phyloP scores from a whole-genome alignment of 35 echinoderm and acorn worm species.

The Holothuria glaberrima region DNA sequence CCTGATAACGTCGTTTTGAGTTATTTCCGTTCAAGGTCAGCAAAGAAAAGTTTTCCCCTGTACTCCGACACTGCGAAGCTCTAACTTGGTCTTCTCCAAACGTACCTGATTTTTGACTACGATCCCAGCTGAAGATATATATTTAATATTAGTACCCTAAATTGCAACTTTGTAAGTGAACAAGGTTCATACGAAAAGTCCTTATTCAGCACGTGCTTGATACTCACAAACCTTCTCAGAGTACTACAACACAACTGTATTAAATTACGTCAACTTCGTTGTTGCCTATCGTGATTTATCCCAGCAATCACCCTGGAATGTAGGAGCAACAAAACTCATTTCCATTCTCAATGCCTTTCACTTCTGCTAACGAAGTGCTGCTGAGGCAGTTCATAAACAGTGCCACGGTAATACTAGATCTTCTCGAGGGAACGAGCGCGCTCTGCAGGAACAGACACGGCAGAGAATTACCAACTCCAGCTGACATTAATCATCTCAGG shows the following conservation, averaged over 20 bases:
- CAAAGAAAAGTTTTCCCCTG: not conserved
- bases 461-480: too few relatives aligned
- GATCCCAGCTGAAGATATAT: too few relatives aligned
- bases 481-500: too few relatives aligned
- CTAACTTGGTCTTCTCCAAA: not conserved
- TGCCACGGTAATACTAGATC: not conserved
- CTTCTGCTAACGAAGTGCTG: not conserved
- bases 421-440: not conserved
- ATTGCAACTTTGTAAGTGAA: too few relatives aligned
- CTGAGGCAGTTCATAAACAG: not conserved
- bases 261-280: constrained; percentile 27
- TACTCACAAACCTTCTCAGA: not conserved
- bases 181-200: too few relatives aligned
- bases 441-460: not conserved
- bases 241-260: constrained; percentile 47
- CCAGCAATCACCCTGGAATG: constrained; percentile 47
- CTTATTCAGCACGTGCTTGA: constrained; percentile 7
- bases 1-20: constrained; percentile 40
- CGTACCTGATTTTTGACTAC: too few relatives aligned
- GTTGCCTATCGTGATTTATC: constrained; percentile 22
- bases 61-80: not conserved
- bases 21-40: constrained; percentile 10
- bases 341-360: constrained; percentile 7
- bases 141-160: too few relatives aligned
- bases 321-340: constrained; percentile 33